Base-by-base conservation (phyloP, 2,797 vertebrate species). In the Macroramphosus scolopax region DNA sequence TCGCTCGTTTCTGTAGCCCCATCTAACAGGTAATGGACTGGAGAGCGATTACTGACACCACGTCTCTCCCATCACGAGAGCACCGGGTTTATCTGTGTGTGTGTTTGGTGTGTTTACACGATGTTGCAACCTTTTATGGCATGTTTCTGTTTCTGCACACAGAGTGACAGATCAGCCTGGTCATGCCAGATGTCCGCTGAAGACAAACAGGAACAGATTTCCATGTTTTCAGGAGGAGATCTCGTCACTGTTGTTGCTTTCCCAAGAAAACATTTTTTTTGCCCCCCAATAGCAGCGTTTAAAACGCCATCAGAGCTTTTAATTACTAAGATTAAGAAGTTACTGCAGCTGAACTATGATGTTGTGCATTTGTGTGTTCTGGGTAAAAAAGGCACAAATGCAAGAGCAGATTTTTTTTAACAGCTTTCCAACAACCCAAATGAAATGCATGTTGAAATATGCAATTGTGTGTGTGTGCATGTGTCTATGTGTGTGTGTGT, bases 21-120 rank as follows among this genome's bases (percentile, higher is more conserved):
- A 41, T 75, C 51, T 60, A n/a, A 47, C 51, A 49, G 49, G 44
- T 63, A 80, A 81, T 75, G 70, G 65, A 59, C 55, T 52, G 44
- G 65, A 81, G 81, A 78, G 53, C 42, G 67, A 53, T 3, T 67
- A 66, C 33, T 43, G 43, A n/a, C n/a, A 60, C 58, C 40, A 63
- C 63, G 41, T 8, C 26, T 37, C 58, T 68, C n/a, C 28, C 22
- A 47, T 43, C 38, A 52, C 8, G 31, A 32, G 0, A 30, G 13
- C 24, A 18, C 17, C 22, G 14, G 14, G 28, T 52, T 12, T 48
- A n/a, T 49, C 18, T 28, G 16, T 17, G 28, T 52, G 14, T 48
- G 14, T 49, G 24, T 10, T 13, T 37, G 3, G 30, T 25, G 18
- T 28, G 3, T 31, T n/a, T 34, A 61, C 32, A 60, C 17, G 8